Evolutionary conservation across 2,113 vertebrate genomes (phyloP).

Genomic region (Jaculus jaculus): DNA sequence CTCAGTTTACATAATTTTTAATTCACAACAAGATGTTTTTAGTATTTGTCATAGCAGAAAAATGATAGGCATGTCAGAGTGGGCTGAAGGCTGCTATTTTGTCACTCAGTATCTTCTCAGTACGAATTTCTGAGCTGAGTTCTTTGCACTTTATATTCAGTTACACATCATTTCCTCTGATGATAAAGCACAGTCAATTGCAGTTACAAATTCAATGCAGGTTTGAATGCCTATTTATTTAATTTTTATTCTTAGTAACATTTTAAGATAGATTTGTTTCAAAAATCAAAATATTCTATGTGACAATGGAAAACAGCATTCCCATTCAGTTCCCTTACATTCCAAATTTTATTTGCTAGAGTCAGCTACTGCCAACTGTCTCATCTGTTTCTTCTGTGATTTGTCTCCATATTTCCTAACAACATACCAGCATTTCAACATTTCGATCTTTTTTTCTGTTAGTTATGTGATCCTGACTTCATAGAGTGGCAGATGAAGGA

Average conservation of each 20-base stretch:
- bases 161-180: neutral
- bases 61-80: neutral
- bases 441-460: neutral
- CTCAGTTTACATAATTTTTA: neutral
- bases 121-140: neutral
- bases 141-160: neutral
- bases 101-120: neutral
- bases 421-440: neutral
- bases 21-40: neutral
- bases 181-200: neutral
- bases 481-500: neutral
- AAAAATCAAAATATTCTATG: neutral
- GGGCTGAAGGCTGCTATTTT: neutral
- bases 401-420: neutral
- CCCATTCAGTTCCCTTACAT: neutral
- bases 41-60: neutral
- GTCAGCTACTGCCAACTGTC: neutral
- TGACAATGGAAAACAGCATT: neutral
- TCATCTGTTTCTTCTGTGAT: slow-evolving; percentile 5
- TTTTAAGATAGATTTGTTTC: slow-evolving; percentile 27
- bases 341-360: neutral
- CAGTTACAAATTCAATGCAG: neutral
- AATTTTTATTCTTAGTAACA: neutral
- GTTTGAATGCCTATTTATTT: neutral
- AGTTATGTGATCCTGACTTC: neutral